Evolutionary conservation across 2,797 vertebrate genomes (phyloP).

Genomic region (Rhincodon typus): DNA sequence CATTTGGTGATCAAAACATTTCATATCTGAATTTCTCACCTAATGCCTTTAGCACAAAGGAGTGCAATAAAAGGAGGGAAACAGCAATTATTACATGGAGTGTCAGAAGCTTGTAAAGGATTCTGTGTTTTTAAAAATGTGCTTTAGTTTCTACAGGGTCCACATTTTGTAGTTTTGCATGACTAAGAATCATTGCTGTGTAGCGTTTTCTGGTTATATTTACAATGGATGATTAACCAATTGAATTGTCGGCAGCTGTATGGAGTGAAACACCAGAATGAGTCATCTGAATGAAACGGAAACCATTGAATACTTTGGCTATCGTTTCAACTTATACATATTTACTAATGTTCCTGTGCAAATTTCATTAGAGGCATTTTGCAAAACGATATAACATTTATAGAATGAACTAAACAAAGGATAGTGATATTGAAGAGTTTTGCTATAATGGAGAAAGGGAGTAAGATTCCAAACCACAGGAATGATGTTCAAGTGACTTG

Average conservation of each 20-base stretch:
- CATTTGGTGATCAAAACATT: background rate
- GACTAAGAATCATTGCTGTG: conserved; percentile 20
- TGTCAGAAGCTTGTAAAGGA: background rate
- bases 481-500: background rate
- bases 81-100: background rate
- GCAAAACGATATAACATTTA: background rate
- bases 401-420: background rate
- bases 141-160: background rate
- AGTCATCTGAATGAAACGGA: background rate
- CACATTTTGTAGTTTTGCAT: background rate
- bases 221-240: conserved; percentile 2
- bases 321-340: background rate
- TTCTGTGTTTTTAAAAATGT: background rate
- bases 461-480: background rate
- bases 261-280: conserved; percentile 1
- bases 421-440: background rate
- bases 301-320: background rate
- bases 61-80: background rate
- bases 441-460: background rate
- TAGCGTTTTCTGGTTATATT: conserved; percentile 4
- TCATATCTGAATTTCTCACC: background rate
- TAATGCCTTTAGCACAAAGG: background rate
- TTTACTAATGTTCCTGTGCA: too few relatives aligned
- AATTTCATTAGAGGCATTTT: background rate
- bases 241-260: conserved; percentile 10